These are phyloP conservation scores for Drosophila orena DNA, from an alignment of 1,140 invertebrate species.

Conservation along the genomic window DNA sequence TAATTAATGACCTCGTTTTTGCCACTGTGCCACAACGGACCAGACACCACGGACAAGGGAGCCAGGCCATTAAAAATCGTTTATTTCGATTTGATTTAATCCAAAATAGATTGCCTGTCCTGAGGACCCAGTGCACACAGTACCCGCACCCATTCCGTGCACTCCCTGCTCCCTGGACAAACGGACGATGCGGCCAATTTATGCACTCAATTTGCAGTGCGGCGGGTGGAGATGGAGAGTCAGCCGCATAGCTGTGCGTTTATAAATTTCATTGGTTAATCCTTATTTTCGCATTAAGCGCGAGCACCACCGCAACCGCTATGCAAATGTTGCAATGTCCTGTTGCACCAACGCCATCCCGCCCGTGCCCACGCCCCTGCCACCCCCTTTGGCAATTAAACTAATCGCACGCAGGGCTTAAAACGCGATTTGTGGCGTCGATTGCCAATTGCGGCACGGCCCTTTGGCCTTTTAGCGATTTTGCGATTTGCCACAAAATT, in stretches of 20 bases:
- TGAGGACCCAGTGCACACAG: not conserved
- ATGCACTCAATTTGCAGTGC: constrained; percentile 81
- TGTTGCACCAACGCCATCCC: constrained; percentile 51
- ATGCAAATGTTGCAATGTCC: constrained; percentile 76
- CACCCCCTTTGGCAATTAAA: constrained; percentile 75
- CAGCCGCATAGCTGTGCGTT: constrained; percentile 46
- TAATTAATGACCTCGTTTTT: constrained; percentile 85
- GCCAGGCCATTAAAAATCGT: constrained; percentile 84
- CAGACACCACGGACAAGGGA: constrained; percentile 1
- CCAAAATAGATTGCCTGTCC: constrained; percentile 82
- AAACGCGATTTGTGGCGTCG: constrained; percentile 82
- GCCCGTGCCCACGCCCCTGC: not conserved
- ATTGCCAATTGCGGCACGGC: constrained; percentile 61
- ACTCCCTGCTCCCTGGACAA: not conserved
- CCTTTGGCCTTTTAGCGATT: constrained; percentile 39
- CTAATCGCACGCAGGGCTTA: constrained; percentile 84
- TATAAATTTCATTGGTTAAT: constrained; percentile 85
- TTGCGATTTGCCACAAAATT: constrained; percentile 67
- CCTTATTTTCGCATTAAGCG: constrained; percentile 83
- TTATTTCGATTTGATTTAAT: constrained; percentile 85
- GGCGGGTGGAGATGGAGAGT: constrained; percentile 7
- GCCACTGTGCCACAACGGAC: constrained; percentile 73
- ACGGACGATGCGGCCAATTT: constrained; percentile 65
- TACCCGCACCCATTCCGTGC: not conserved
- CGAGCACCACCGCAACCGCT: constrained; percentile 34